Evolutionary conservation across 1,140 invertebrate genomes (phyloP).

Genomic region (Ericerus pela): DNA sequence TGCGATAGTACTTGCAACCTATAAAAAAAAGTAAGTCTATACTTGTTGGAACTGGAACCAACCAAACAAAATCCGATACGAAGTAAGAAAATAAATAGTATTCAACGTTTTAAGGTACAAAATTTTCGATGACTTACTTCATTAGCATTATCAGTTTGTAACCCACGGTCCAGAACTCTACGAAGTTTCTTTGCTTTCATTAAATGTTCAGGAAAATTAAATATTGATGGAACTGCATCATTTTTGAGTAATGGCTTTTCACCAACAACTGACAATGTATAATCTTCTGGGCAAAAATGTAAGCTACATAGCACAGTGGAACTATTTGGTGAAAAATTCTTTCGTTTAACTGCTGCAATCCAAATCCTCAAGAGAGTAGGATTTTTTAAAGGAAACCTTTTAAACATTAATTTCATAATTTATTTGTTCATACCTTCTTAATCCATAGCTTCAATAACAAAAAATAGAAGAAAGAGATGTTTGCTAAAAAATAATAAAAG

Average conservation of each 20-base stretch:
- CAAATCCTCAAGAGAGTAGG: too few relatives aligned
- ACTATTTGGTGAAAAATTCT: not conserved
- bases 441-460: too few relatives aligned
- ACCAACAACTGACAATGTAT: not conserved
- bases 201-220: not conserved
- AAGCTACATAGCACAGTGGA: not conserved
- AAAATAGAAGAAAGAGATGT: too few relatives aligned
- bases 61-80: not conserved
- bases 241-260: not conserved
- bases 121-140: not conserved
- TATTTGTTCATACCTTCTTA: too few relatives aligned
- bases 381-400: too few relatives aligned
- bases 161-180: not conserved
- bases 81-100: not conserved
- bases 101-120: not conserved
- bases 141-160: not conserved
- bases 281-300: not conserved
- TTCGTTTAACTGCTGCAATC: not conserved
- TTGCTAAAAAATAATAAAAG: too few relatives aligned
- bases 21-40: not conserved
- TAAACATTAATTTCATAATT: too few relatives aligned
- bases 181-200: not conserved
- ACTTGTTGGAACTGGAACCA: not conserved
- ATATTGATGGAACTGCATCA: not conserved
- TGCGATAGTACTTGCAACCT: not conserved